Base-by-base conservation (phyloP, 2,888 invertebrate species). In the Xestoiulus laeticollis region DNA sequence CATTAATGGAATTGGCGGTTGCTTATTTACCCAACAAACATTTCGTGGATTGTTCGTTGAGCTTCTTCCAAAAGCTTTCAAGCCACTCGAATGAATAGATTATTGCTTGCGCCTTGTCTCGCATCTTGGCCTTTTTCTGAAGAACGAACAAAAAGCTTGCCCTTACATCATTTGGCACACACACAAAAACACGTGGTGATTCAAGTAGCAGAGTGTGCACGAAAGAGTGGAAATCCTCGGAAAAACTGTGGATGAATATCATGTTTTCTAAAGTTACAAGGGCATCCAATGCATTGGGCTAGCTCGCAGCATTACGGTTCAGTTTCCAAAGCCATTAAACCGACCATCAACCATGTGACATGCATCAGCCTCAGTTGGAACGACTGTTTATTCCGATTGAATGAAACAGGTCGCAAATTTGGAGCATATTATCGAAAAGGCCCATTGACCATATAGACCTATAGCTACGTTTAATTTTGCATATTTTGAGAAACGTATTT, bases 11-110 rank as follows among this genome's bases (percentile, higher is more conserved):
- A 30, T 30, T 78, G 78, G 78, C 30, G 78, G 78, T 30, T 78
- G 78, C 78, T 78, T 78, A 78, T 78, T 78, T 78, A 78, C 78
- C 78, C 78, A 78, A 30, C 78, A 30, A 78, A 30, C 78, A 78
- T 30, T 78, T 78, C 30, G 22, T 78, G 30, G 78, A 78, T 68
- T 68, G 68, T 26, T 68, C 26, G 68, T 26, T 26, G 26, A 26
- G 78, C 68, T 78, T 30, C 78, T 30, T 26, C 78, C 30, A 22
- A 78, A 78, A 78, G 78, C 78, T 78, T 78, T 30, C 78, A 78
- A 30, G 78, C 26, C 78, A 78, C 78, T 78, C 30, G 30, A 78
- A 78, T 30, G 78, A 78, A 78, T 78, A 78, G 78, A 78, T 78
- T 78, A 68, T 68, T 68, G n/a, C 68, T 22, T 26, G 22, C 68